Base-by-base conservation (phyloP, 92 coral and sea anemone genomes). In the Zoanthus solanderi region DNA sequence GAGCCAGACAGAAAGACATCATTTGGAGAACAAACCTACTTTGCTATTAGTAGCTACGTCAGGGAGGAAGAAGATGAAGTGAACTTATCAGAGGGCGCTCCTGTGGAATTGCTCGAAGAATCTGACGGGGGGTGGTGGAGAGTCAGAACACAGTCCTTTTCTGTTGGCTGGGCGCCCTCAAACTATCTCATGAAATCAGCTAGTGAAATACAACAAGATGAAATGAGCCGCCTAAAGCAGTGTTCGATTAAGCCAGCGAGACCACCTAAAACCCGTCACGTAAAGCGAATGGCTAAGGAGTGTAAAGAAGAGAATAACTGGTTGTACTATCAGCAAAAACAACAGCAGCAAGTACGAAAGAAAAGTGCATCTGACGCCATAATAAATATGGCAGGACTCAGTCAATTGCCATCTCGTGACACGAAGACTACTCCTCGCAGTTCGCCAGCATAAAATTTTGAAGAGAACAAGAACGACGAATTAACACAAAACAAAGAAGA, bases 151-250 rank as follows among this genome's bases (percentile, higher is more conserved):
- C 86, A 89, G 15, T 90, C 93, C 76, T 85, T 76, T 50, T 92
- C 96, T 17, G 91, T 90, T 66, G 99, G 99, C 54, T 96, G 99
- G 99, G 99, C 98, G 77, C 99, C 99, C 15, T 95, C 99, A 30
- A 96, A 95, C 65, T 96, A 78, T 84, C 92, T 96, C 30, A 95
- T 90, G 61, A 92, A 88, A 10, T 85, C 88, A 13, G 46, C 58
- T 74, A 78, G 58, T 65, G 16, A 30, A 14, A 15, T 14, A 7
- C 56, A 65, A 32, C 63, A 23, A 46, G 75, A 81, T 10, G 42
- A 46, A 47, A 23, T 67, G 6, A 52, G 32, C 13, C 42, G 63
- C 10, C 30, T 8, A 23, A 32, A 81, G 4, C 42, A 67, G 76
- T 28, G 75, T 45, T 47, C 61, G 9, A 48, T 81, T n/a, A 81